Conservation (phyloP, 2,797 vertebrate species). For the Ciconia nigra region DNA sequence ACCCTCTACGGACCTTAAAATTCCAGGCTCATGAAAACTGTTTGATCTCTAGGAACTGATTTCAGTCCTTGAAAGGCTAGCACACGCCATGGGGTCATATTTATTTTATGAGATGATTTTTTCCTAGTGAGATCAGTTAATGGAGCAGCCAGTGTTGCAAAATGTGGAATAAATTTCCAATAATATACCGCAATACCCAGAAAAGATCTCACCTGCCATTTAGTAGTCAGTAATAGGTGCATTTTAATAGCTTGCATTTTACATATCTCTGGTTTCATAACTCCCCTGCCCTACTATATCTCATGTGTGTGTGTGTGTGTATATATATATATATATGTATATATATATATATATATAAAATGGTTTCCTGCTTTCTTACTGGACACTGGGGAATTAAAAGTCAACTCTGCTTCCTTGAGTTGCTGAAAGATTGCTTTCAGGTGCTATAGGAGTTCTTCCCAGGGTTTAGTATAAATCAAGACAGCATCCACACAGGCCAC, state of each 20-base stretch:
- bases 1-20: neutral
- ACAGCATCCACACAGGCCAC: neutral
- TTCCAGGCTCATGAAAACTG: neutral
- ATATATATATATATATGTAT: neutral
- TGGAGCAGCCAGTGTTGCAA: neutral
- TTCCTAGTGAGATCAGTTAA: slow-evolving; percentile 63
- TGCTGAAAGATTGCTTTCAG: slow-evolving; percentile 67
- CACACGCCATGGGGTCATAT: slow-evolving; percentile 25
- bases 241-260: slow-evolving; percentile 49
- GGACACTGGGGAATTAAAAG: slow-evolving; percentile 37
- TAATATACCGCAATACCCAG: neutral
- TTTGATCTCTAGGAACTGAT: slow-evolving; percentile 52
- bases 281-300: slow-evolving; percentile 16
- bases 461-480: slow-evolving; percentile 24
- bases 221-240: slow-evolving; percentile 13
- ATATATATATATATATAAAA: neutral
- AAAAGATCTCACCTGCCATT: slow-evolving; percentile 62
- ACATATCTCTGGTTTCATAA: slow-evolving; percentile 47
- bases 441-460: slow-evolving; percentile 48
- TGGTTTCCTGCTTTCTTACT: slow-evolving; percentile 28
- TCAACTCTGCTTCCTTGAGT: slow-evolving; percentile 33
- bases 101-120: slow-evolving; percentile 65
- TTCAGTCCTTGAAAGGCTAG: slow-evolving; percentile 35
- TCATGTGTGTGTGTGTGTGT: neutral
- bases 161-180: slow-evolving; percentile 41